Evolutionary conservation across 23 tunicate species (phyloP).

Genomic region (Oikopleura albicans): DNA sequence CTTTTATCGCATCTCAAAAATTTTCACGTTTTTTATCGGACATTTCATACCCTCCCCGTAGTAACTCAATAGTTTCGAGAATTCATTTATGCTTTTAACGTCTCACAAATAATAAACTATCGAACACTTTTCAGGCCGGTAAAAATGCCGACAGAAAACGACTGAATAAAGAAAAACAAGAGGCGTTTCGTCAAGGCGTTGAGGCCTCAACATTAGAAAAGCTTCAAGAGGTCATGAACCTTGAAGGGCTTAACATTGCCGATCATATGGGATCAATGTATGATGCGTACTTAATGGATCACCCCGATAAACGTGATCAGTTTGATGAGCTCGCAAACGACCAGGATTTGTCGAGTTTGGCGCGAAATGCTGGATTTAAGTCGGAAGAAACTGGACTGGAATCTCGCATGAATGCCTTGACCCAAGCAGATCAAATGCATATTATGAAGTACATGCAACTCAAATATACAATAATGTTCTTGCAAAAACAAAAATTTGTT

Average conservation of each 20-base stretch:
- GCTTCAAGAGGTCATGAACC: not conserved
- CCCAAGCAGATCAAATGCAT: not conserved
- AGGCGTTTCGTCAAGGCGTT: too few species aligned
- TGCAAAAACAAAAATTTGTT: not conserved
- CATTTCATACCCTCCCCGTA: too few species aligned
- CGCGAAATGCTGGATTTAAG: not conserved
- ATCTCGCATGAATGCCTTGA: not conserved
- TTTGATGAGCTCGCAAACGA: not conserved
- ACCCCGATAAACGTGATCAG: not conserved
- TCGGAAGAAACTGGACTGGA: not conserved
- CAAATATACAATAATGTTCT: not conserved
- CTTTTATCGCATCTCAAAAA: too few species aligned
- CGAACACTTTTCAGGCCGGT: too few species aligned
- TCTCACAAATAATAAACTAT: too few species aligned
- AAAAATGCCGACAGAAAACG: too few species aligned
- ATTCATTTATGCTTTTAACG: too few species aligned
- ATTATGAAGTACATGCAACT: slow-evolving; percentile 4
- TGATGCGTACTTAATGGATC: not conserved
- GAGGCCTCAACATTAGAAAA: too few species aligned
- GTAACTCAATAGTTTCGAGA: too few species aligned
- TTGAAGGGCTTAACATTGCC: not conserved
- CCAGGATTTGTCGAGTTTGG: not conserved
- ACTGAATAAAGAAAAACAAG: too few species aligned
- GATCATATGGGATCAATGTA: not conserved
- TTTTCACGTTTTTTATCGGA: too few species aligned